Evolutionary conservation across 2,113 vertebrate species (phyloP).

Genomic region (Vidua chalybeata): DNA sequence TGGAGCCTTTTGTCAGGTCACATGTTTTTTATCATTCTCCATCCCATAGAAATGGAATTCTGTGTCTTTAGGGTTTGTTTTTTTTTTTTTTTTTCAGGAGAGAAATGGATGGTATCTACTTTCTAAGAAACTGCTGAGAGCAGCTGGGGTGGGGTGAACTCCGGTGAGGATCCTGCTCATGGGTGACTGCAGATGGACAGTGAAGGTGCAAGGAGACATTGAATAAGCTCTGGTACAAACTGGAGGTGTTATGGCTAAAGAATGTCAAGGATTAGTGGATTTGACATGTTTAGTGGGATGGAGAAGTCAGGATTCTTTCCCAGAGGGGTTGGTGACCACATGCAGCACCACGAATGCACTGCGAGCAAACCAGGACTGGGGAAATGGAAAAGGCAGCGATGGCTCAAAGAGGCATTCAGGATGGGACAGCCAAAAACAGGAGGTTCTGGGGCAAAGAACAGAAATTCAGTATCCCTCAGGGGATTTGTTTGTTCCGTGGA

Average conservation of each 20-base stretch:
- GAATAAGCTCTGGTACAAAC: not conserved
- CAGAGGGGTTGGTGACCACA: not conserved
- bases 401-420: not conserved
- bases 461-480: not conserved
- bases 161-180: fast-evolving
- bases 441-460: not conserved
- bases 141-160: not conserved
- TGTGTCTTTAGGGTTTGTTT: not conserved
- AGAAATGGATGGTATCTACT: not conserved
- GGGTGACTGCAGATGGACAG: not conserved
- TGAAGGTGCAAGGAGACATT: not conserved
- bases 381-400: not conserved
- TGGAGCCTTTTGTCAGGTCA: not conserved
- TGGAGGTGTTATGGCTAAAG: not conserved
- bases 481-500: not conserved
- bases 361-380: not conserved
- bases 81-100: not conserved
- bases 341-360: not conserved
- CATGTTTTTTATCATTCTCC: not conserved
- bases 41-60: not conserved
- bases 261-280: not conserved
- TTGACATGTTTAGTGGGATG: not conserved
- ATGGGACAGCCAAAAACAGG: not conserved
- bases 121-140: not conserved
- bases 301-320: not conserved